These are phyloP conservation scores for Psettodes erumei DNA, from an alignment of 2,113 vertebrate genomes.

Conservation along the genomic window DNA sequence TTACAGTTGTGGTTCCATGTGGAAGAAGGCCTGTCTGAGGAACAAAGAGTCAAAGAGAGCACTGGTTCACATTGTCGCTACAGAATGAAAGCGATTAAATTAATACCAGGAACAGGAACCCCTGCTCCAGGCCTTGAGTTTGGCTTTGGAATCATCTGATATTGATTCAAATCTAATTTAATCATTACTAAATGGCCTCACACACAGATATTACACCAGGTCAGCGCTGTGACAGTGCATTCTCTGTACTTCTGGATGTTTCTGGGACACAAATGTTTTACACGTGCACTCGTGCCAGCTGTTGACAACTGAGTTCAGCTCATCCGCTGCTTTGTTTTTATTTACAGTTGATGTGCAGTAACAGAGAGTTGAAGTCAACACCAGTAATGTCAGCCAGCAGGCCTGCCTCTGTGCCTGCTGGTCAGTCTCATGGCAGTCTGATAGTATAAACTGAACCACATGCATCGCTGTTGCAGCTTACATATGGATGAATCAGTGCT, in stretches of 20 bases:
- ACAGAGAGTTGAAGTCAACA: constrained; percentile 1
- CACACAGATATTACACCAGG: constrained; percentile 18
- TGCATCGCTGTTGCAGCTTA: background rate
- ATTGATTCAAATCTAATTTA: constrained; percentile 12
- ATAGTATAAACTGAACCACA: background rate
- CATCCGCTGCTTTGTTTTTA: constrained; percentile 59
- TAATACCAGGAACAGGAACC: constrained; percentile 17
- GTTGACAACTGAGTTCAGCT: constrained; percentile 57
- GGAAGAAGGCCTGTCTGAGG: constrained; percentile 1
- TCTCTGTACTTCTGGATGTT: constrained; percentile 55
- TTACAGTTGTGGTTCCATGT: constrained; percentile 8
- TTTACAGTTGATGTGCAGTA: constrained; percentile 36
- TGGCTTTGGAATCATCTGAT: constrained; percentile 27
- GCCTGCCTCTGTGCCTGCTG: background rate
- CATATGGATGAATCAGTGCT: background rate
- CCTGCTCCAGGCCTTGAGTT: background rate
- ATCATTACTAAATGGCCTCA: constrained; percentile 22
- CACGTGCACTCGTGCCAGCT: constrained; percentile 31
- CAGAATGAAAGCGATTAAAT: constrained; percentile 7
- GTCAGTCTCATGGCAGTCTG: background rate
- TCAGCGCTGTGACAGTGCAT: constrained; percentile 44
- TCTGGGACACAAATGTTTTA: constrained; percentile 55
- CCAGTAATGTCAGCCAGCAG: constrained; percentile 22
- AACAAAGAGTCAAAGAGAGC: background rate
- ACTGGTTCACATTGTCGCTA: background rate